Conservation (phyloP, 2,888 invertebrate species). For the Noctua janthe region DNA sequence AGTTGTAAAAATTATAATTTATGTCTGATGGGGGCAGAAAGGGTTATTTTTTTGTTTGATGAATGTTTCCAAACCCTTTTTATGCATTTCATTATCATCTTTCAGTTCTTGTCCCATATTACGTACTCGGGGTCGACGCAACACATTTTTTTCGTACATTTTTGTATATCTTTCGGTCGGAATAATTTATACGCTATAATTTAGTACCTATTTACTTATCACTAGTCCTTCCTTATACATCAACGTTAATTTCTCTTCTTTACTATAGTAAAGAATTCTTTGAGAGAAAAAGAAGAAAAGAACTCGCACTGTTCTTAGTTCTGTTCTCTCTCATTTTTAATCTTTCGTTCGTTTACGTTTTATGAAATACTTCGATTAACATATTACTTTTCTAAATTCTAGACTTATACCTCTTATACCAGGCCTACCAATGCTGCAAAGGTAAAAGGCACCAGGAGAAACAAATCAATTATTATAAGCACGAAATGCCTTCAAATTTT, state of each 20-base stretch:
- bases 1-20: conserved; percentile 51
- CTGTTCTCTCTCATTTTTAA: not conserved
- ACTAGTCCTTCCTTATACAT: not conserved
- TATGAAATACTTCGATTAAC: conserved; percentile 4
- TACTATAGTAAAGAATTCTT: no score
- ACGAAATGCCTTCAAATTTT: not conserved
- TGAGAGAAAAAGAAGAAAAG: no score
- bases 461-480: not conserved
- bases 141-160: not conserved
- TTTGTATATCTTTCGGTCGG: not conserved
- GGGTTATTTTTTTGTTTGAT: conserved; percentile 2
- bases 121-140: not conserved
- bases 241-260: not conserved
- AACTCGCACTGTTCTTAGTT: not conserved
- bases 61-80: not conserved
- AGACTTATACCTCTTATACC: conserved; percentile 73
- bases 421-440: conserved; percentile 73
- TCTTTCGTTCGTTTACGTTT: no score
- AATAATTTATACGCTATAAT: not conserved
- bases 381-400: conserved; percentile 71
- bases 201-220: no score
- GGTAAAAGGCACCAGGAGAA: conserved; percentile 31
- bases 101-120: not conserved
- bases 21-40: conserved; percentile 39
- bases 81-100: not conserved